Evolutionary conservation across 2,113 vertebrate genomes (phyloP).

Genomic region (Poicephalus meyeri): DNA sequence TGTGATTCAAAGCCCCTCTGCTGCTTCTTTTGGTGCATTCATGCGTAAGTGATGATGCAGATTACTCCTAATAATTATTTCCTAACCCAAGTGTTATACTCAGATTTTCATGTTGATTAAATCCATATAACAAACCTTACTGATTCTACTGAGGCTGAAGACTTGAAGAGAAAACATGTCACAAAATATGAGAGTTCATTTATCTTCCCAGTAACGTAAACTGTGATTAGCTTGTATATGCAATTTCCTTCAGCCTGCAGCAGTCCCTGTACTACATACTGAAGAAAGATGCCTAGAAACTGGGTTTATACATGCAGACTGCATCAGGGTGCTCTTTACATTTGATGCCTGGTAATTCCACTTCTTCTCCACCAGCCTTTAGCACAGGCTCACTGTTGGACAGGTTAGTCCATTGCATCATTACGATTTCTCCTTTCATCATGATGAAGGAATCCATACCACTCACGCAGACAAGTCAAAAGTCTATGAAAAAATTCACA

Average conservation of each 20-base stretch:
- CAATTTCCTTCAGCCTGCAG: background rate
- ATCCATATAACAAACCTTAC: background rate
- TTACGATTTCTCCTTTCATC: background rate
- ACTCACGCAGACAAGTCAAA: background rate
- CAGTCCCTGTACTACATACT: rapidly evolving
- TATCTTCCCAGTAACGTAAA: background rate
- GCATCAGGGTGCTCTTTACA: background rate
- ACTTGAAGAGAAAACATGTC: background rate
- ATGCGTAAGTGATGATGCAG: background rate
- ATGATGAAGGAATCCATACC: background rate
- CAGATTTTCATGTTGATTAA: slow-evolving; percentile 3
- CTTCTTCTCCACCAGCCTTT: background rate
- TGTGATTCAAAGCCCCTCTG: background rate
- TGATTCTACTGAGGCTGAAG: background rate
- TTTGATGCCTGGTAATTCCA: background rate
- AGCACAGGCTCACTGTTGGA: background rate
- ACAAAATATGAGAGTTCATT: background rate
- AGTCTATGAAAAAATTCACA: background rate
- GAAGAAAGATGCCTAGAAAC: background rate
- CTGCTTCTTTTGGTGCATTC: background rate
- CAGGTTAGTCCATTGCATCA: background rate
- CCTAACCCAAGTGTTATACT: background rate
- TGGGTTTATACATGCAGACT: background rate
- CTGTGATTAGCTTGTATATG: background rate
- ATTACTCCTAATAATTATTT: slow-evolving; percentile 26